phyloP scores from a whole-genome alignment of 2,888 invertebrate species.

The Pelosia muscerda region DNA sequence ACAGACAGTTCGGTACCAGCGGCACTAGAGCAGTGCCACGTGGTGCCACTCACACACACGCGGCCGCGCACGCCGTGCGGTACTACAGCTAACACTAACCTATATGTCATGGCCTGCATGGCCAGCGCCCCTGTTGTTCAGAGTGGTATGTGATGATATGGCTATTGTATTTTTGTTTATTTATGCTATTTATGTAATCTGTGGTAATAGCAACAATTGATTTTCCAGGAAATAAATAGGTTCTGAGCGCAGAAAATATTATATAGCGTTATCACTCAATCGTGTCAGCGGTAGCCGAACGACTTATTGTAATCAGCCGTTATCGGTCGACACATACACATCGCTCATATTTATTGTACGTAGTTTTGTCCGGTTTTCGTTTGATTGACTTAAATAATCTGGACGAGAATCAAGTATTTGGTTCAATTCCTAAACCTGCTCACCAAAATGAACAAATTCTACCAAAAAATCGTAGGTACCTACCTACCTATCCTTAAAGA shows the following conservation, averaged over 20 bases:
- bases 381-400: neutral
- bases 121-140: neutral
- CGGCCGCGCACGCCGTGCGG: neutral
- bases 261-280: constrained; percentile 11
- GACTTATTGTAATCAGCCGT: constrained; percentile 30
- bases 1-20: constrained; percentile 38
- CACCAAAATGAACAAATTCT: too few relatives aligned
- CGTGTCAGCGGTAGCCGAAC: constrained; percentile 21
- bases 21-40: constrained; percentile 10
- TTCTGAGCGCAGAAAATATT: neutral
- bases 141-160: neutral
- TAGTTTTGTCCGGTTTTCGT: neutral
- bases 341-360: neutral
- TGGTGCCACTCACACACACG: constrained; percentile 14
- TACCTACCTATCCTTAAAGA: too few relatives aligned
- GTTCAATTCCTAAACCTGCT: neutral
- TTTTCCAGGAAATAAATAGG: constrained; percentile 12
- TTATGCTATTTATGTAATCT: too few relatives aligned
- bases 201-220: too few relatives aligned
- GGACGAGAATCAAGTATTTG: neutral
- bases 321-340: constrained; percentile 24
- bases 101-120: too few relatives aligned
- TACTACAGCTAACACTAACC: too few relatives aligned
- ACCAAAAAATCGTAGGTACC: too few relatives aligned
- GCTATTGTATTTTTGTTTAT: too few relatives aligned